Base-by-base conservation (phyloP, 2,113 vertebrate genomes). In the Morphnarchus princeps region DNA sequence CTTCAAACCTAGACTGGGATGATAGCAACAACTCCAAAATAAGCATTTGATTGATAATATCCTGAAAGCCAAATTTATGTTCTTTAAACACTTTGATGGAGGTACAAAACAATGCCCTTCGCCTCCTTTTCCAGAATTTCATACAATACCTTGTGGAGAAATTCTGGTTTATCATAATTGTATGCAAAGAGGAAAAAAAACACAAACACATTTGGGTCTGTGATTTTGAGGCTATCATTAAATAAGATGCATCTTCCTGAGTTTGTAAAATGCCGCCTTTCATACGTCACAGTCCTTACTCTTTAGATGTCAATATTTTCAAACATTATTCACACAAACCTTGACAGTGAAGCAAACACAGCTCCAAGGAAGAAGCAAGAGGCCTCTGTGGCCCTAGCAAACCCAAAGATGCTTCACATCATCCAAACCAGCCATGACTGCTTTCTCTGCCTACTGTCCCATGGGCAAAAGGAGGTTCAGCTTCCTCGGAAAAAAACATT, bases 151-250 rank as follows among this genome's bases (percentile, higher is more conserved):
- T 87, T 94, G 32, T 88, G 29, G 77, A 93, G 90, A 97, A 96
- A 97, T 96, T 95, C 89, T 96, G 82, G 82, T 83, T 95, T 96
- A 85, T 54, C 59, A 54, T 36, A 85, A 94, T 71, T 97, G 80
- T 70, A 65, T 94, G 93, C 79, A 93, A 96, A 92, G 21, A 78
- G 10, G 24, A 38, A 6, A 55, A 50, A 32, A 62, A 29, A 70
- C 69, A 93, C 15, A 82, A 97, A 95, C 67, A 80, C 58, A 87
- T 92, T 65, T 84, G 93, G 52, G 32, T 89, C 93, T 87, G 74
- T 95, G 88, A 95, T 88, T 91, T 84, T 89, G 95, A 96, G 58
- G 57, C 63, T 70, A 7, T 25, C 29, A 97, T 97, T 95, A 97
- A 97, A 95, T 43, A 93, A 92, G 93, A 96, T 71, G 49, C 59